Percentiles rank a stretch among this genome's conserved stretches.
Evolutionary conservation across 2,113 vertebrate genomes (phyloP).

Genomic region (Emydura subglobosa): DNA sequence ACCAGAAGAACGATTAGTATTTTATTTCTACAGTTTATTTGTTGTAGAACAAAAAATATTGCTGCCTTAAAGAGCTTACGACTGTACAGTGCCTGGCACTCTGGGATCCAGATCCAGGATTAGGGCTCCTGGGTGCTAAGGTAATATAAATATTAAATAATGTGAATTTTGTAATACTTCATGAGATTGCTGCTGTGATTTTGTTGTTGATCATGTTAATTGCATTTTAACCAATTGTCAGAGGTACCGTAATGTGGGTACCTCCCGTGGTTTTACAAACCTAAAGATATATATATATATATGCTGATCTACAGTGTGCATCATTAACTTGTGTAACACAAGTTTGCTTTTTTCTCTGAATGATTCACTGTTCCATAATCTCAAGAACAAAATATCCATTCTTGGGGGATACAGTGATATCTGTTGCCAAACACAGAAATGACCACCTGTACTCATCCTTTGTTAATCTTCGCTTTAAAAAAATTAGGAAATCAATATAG

Average conservation of each 20-base stretch:
- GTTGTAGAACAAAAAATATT: neutral
- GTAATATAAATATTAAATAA: too few relatives aligned
- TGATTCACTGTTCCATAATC: neutral
- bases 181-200: neutral
- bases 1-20: neutral
- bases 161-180: neutral
- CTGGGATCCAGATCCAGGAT: too few relatives aligned
- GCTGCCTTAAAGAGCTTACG: too few relatives aligned
- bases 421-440: rapidly evolving
- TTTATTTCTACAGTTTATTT: neutral
- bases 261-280: neutral
- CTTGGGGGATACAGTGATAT: neutral
- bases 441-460: neutral
- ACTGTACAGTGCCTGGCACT: too few relatives aligned
- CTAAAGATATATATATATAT: neutral
- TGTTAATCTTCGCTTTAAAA: neutral
- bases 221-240: neutral
- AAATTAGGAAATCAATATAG: neutral
- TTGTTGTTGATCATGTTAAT: neutral
- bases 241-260: neutral
- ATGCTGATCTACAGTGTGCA: neutral
- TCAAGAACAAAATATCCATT: neutral
- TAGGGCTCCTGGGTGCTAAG: too few relatives aligned
- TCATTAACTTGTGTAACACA: neutral
- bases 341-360: neutral